Base-by-base conservation (phyloP, 1,140 invertebrate genomes). In the Apocrypta bakeri region DNA sequence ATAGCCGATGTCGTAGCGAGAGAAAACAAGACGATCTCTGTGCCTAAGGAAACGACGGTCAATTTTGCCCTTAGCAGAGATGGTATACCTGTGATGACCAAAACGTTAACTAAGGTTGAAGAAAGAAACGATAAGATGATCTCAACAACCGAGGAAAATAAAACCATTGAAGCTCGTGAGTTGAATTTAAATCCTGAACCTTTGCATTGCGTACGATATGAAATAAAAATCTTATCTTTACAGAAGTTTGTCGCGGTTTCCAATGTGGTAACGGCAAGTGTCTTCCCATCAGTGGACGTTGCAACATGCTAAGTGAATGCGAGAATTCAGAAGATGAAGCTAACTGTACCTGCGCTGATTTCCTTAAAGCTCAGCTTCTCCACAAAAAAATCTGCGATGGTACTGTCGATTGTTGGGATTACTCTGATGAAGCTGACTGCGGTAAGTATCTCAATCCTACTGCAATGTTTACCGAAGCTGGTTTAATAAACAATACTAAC, bases 371-470 rank as follows among this genome's bases (percentile, higher is more conserved):
- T 14, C 95, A 96, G 84, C 93, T 94, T 77, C 91, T 96, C 0
- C 90, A 94, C 76, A 91, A 94, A 12, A 97, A 97, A 90, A 95
- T 97, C 76, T 97, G 96, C 87, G 96, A 97, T 88, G 96, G 96
- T 1, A 92, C 95, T 24, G 93, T 95, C 4, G 96, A 97, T 85
- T 97, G 96, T 85, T 95, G 94, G 93, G 96, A 97, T 89, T 96
- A 94, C 86, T 95, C 95, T 0, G 96, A 97, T 89, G 96, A 97
- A 91, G 93, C 93, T 77, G 93, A 95, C 83, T 97, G 96, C 90
- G 96, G 96, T 96, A 93, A 92, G 90, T 88, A 14, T 61, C 29
- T 25, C 25, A 21, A 69, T 24, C 42, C 66, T 77, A 17, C 17
- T 40, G 40, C 72, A n/a, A 56, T 61, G 63, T 11, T 48, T 63